A percentile compares a stretch with the other conserved stretches of the same genome.
Evolutionary conservation across 2,797 vertebrate genomes (phyloP).

Genomic region (Gastrophryne carolinensis): DNA sequence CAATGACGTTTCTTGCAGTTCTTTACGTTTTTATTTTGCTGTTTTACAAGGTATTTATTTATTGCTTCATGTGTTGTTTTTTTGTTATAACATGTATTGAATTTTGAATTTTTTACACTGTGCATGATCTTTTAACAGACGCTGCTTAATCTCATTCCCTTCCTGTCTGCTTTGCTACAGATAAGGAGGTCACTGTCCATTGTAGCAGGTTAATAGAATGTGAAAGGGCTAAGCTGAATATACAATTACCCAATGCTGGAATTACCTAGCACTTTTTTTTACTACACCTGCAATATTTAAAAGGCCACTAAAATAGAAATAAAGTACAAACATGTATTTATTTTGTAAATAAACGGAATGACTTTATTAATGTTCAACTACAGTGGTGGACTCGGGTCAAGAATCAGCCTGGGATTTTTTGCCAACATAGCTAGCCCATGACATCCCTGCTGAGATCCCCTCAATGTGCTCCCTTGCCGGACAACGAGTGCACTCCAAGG

Average conservation of each 20-base stretch:
- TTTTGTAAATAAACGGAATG: too few relatives aligned
- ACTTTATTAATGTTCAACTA: too few relatives aligned
- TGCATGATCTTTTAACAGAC: not conserved
- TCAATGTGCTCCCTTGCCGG: too few relatives aligned
- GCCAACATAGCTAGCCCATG: too few relatives aligned
- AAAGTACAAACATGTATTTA: slow-evolving; percentile 9
- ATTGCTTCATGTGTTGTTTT: too few relatives aligned
- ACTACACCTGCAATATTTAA: not conserved
- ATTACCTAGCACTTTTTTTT: slow-evolving; percentile 14
- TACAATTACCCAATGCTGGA: slow-evolving; percentile 31
- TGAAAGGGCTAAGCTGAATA: slow-evolving; percentile 26
- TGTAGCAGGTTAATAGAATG: slow-evolving; percentile 40
- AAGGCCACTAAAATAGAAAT: not conserved
- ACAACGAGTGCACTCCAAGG: too few relatives aligned
- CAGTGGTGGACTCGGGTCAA: too few relatives aligned
- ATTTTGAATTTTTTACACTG: not conserved
- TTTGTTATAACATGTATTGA: not conserved
- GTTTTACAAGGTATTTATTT: too few relatives aligned
- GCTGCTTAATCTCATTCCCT: slow-evolving; percentile 2
- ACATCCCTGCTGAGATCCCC: too few relatives aligned
- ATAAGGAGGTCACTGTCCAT: slow-evolving; percentile 47
- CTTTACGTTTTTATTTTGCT: too few relatives aligned
- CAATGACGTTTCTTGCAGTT: too few relatives aligned
- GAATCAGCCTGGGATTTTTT: too few relatives aligned
- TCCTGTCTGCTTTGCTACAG: slow-evolving; percentile 33